Conservation (phyloP, 2,888 invertebrate genomes). For the Nymphalis urticae region DNA sequence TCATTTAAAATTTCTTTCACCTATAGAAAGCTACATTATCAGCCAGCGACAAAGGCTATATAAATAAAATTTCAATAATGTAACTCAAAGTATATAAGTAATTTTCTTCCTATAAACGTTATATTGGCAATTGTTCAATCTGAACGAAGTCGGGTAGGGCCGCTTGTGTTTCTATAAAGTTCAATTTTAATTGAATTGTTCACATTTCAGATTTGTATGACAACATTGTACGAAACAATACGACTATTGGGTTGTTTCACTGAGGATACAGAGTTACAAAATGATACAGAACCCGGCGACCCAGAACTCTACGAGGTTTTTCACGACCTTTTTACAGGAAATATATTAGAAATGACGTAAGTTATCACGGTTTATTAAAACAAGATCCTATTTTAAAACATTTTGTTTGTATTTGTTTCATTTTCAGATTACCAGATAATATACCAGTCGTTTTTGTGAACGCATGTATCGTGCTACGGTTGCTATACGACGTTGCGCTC, state of each 20-base stretch:
- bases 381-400: no score
- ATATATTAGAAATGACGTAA: slow-evolving; percentile 86
- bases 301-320: slow-evolving; percentile 79
- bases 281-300: slow-evolving; percentile 69
- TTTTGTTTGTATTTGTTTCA: not conserved
- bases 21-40: no score
- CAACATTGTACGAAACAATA: slow-evolving; percentile 95
- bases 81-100: no score
- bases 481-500: slow-evolving; percentile 96
- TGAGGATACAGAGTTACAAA: slow-evolving; percentile 70
- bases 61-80: no score
- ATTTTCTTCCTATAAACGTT: no score
- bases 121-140: no score
- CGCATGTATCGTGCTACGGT: slow-evolving; percentile 91
- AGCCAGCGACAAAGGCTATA: no score
- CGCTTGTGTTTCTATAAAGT: not conserved
- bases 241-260: slow-evolving; percentile 95
- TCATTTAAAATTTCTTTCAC: no score
- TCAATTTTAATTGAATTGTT: not conserved
- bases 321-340: slow-evolving; percentile 89
- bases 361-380: slow-evolving; percentile 40
- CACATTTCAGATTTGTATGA: slow-evolving; percentile 90
- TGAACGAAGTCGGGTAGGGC: no score
- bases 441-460: slow-evolving; percentile 91
- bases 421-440: slow-evolving; percentile 83